Evolutionary conservation across 2,797 vertebrate genomes (phyloP), one percentile per base, ranked within the genome.

Genomic region (Brachymystax lenok): DNA sequence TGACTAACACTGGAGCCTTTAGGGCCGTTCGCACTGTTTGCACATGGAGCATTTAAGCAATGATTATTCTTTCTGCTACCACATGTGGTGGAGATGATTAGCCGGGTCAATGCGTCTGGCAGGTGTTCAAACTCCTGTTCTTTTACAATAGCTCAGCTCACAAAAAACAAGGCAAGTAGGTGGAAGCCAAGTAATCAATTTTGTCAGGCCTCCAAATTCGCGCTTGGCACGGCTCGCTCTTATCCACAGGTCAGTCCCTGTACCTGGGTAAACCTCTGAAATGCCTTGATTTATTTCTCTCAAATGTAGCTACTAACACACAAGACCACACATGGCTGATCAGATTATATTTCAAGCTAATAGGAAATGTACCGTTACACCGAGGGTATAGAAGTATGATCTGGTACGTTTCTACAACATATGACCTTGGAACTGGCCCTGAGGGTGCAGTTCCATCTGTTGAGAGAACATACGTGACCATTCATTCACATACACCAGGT

Each of bases 111-210:
- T 87, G 86, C 80, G 79, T 87, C 87, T 92, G 89, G 90, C 92
- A 88, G 87, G 84, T 89, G 83, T 86, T 87, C 89, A 88, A 79
- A 81, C 80, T 82, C 77, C 78, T 76, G 84, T 73, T 86, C 76
- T 80, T 87, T 87, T 83, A 74, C 80, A 83, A 79, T 72, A 84
- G 83, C 88, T 88, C 84, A 85, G 84, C 82, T 81, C 61, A 73
- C 83, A 85, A 76, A 72, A 85, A 88, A 88, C 84, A 87, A 87
- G 80, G 77, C 61, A 77, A 78, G 80, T 71, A 71, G 66, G 74
- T 19, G 82, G 85, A 87, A 82, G 87, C 84, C 86, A 91, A 90
- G 92, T 90, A 91, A 91, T 94, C 84, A 80, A 90, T 85, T 89
- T 86, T 92, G 91, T 91, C 90, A 91, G 77, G 78, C 77, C 83